Evolutionary conservation across 2,888 invertebrate species (phyloP), one percentile per base, ranked within the genome.

Genomic region (Pharmacophagus antenor): DNA sequence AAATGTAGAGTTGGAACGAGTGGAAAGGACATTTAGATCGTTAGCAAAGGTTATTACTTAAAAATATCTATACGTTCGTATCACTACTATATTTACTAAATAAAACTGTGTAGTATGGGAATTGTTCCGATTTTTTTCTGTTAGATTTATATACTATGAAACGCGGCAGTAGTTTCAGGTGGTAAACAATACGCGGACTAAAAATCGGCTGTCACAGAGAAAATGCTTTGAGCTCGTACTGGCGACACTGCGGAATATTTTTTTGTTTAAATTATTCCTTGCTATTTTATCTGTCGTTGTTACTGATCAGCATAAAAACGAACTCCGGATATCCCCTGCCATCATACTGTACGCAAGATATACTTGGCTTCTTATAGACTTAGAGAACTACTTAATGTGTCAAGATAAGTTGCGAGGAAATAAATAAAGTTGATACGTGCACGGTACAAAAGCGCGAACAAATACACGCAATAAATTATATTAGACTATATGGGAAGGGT

Each of bases 351-450:
- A 21, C 51, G 46, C 17, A 42, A 56, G 48, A 61, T 56, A 56
- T 61, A 61, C 37, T 61, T 42, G 49, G 48, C 52, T 61, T 49
- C 56, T 61, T 56, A 61, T 48, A 53, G 61, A 56, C 56, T 61
- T 61, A 61, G 18, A 61, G 44, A 61, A 61, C 56, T 61, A 61
- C 61, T 61, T 56, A 61, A 61, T 53, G 61, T 61, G 61, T 61
- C 61, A 61, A 61, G 61, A 61, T 56, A 61, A 61, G 61, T 61
- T 56, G 52, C 61, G 56, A 49, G 61, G 56, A 56, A 61, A 61
- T 61, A 61, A 61, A 61, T 61, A 61, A 61, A 61, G 56, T 61
- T 56, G 61, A 61, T 61, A 56, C 48, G 61, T 53, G 42, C 51
- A 51, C 48, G 61, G 52, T 48, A 53, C 60, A 51, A 53, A 61